Evolutionary conservation across 2,113 vertebrate genomes (phyloP), one percentile per base, ranked within the genome.

Genomic region (Perca schrenkii): DNA sequence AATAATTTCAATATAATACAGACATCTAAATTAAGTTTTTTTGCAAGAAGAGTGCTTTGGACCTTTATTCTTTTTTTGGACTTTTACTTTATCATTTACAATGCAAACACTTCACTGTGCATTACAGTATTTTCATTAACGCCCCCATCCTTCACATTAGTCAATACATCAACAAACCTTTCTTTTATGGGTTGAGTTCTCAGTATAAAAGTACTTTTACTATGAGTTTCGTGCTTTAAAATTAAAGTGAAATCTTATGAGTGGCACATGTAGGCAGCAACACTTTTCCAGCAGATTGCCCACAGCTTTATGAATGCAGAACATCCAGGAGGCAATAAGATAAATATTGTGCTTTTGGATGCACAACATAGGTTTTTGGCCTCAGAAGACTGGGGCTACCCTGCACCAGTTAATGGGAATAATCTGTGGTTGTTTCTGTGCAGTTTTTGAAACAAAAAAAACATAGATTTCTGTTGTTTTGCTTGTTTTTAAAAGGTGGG

Each of bases 361-460:
- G 34, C 34, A 6, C 6, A 4, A 14, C 62, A 50, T 80, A 80
- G 73, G 82, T 73, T 40, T 74, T 77, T 74, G 40, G 47, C 50
- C 46, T 84, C 62, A 14, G 62, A 83, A 74, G 25, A 15, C 57
- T 15, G 46, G 22, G 31, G 69, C 74, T 56, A 68, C 72, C 58
- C 25, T 70, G 67, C 22, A 61, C 10, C 40, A 57, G 53, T 57
- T 77, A 57, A 72, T 75, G 8, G 21, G 4, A 3, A 6, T 60
- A 40, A 77, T 84, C 52, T 77, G 28, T 16, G 4, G 17, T 36
- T 17, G 19, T 64, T 19, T 52, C 17, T 49, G 31, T 47, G n/a
- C 53, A 28, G 19, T 22, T 70, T 52, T 52, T 31, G 0, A 12
- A 14, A 62, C 6, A 21, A 17, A 25, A 7, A 22, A 22, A 58